A percentile compares a stretch with the other conserved stretches of the same genome.
Evolutionary conservation across 1,140 invertebrate genomes (phyloP).

Genomic region (Bombus sibiricus): DNA sequence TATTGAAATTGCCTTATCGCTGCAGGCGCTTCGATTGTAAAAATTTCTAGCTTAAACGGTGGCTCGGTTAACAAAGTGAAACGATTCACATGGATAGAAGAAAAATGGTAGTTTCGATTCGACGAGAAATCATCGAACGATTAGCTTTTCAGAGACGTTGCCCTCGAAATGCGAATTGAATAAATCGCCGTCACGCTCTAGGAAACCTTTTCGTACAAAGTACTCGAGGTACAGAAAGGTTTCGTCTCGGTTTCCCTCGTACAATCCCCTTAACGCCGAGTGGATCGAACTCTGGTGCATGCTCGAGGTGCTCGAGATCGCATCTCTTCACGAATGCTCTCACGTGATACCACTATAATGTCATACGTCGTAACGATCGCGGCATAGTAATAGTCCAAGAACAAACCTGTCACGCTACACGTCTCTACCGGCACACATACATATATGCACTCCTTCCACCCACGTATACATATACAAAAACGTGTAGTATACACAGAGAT

Average conservation of each 20-base stretch:
- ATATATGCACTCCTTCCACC: neutral
- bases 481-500: neutral
- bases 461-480: neutral
- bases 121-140: conserved; percentile 7
- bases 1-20: too few species aligned
- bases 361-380: conserved; percentile 59
- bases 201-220: conserved; percentile 53
- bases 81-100: too few species aligned
- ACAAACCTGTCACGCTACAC: conserved; percentile 32
- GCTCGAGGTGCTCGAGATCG: conserved; percentile 60
- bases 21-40: too few species aligned
- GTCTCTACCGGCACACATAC: neutral
- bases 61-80: too few species aligned
- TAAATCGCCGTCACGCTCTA: conserved; percentile 42
- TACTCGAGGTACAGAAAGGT: conserved; percentile 49
- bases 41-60: too few species aligned
- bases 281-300: conserved; percentile 61
- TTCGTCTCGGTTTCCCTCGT: conserved; percentile 50
- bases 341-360: conserved; percentile 65
- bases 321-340: conserved; percentile 62
- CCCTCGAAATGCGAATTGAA: conserved; percentile 41
- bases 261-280: conserved; percentile 63
- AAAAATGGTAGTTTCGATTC: neutral
- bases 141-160: conserved; percentile 36
- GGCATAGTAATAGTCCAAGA: conserved; percentile 40